Conservation (phyloP, 2,797 vertebrate species). For the Melanogrammus aeglefinus region DNA sequence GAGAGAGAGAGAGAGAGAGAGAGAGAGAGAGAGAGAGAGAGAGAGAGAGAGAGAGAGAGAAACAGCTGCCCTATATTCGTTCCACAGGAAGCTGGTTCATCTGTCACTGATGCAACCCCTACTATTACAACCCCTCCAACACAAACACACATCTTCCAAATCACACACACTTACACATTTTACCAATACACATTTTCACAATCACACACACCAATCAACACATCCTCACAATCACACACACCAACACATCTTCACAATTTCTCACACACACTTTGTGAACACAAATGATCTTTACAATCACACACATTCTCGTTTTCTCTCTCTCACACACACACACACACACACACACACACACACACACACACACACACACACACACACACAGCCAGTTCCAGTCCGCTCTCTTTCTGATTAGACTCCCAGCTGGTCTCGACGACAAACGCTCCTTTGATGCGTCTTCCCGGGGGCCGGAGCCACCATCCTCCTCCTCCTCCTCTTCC, state of each 20-base stretch:
- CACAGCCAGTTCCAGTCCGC: constrained; percentile 29
- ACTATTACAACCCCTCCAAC: constrained; percentile 49
- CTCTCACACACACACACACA: constrained; percentile 24
- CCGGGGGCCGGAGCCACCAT: constrained; percentile 58
- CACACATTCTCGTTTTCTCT: no score
- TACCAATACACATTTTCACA: not conserved
- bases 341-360: constrained; percentile 46
- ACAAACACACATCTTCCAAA: not conserved
- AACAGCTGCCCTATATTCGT: constrained; percentile 72
- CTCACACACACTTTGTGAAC: no score
- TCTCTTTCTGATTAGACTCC: constrained; percentile 65
- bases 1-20: no score
- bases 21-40: constrained; percentile 19
- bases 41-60: constrained; percentile 35
- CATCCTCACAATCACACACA: no score
- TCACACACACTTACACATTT: not conserved
- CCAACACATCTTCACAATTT: no score
- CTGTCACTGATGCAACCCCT: constrained; percentile 70
- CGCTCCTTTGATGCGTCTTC: constrained; percentile 70
- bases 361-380: constrained; percentile 39
- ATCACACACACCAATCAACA: no score
- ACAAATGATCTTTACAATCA: no score
- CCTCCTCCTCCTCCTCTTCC: constrained; percentile 41
- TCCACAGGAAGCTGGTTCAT: constrained; percentile 67
- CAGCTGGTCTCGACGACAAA: constrained; percentile 76